Evolutionary conservation across 2,113 vertebrate genomes (phyloP).

Genomic region (Forbesichthys papilliferus): DNA sequence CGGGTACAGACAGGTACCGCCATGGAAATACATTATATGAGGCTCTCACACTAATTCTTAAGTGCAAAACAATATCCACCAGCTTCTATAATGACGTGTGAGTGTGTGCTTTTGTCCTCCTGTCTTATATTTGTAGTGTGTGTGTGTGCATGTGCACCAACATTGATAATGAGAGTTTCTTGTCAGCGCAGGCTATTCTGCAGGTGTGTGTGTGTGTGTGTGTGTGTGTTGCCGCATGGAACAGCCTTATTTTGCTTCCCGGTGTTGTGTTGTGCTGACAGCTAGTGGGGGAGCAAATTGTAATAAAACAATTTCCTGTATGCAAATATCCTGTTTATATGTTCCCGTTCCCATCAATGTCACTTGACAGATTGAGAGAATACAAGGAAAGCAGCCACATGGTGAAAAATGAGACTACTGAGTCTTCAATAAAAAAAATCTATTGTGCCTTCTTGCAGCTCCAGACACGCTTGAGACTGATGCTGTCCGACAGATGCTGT

Average conservation of each 20-base stretch:
- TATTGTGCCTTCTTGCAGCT: slow-evolving; percentile 37
- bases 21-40: not conserved
- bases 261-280: slow-evolving; percentile 43
- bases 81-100: not conserved
- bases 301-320: slow-evolving; percentile 76
- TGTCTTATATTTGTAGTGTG: not conserved
- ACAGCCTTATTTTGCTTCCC: slow-evolving; percentile 44
- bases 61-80: not conserved
- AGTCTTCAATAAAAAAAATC: slow-evolving; percentile 58
- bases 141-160: slow-evolving; percentile 24
- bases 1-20: no score
- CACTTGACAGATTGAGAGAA: slow-evolving; percentile 68
- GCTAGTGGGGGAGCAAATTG: slow-evolving; percentile 66
- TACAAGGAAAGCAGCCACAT: slow-evolving; percentile 49
- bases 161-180: not conserved
- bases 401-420: slow-evolving; percentile 65
- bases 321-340: slow-evolving; percentile 75
- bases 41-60: slow-evolving; percentile 11
- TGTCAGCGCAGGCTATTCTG: slow-evolving; percentile 56
- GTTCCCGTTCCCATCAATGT: slow-evolving; percentile 63
- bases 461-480: slow-evolving; percentile 43
- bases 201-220: slow-evolving; percentile 40
- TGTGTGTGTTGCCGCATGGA: slow-evolving; percentile 10
- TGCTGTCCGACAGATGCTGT: slow-evolving; percentile 33
- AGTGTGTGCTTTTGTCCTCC: slow-evolving; percentile 9